Conservation (phyloP, 2,888 invertebrate genomes). For the Cartodere bifasciata region DNA sequence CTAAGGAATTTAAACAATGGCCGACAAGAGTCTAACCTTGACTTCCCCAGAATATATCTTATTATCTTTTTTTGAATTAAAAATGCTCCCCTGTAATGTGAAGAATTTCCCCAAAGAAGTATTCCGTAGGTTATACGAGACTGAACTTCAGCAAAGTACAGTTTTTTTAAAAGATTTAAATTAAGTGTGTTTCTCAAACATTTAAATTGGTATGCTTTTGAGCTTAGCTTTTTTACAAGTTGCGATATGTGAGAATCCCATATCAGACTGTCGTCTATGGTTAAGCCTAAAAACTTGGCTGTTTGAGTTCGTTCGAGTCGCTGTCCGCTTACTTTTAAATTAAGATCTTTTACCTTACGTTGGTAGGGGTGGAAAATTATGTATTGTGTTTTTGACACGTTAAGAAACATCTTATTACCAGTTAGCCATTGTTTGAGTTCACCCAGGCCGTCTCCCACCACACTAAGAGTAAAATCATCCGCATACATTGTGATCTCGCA, state of each 20-base stretch:
- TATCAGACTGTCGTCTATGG: neutral
- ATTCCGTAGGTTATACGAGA: neutral
- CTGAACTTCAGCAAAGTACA: neutral
- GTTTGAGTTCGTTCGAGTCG: neutral
- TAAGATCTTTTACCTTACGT: neutral
- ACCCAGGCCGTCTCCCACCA: no score
- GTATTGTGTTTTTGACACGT: neutral
- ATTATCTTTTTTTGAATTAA: neutral
- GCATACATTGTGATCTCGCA: neutral
- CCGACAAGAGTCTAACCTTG: neutral
- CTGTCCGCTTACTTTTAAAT: neutral
- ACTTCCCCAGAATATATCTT: neutral
- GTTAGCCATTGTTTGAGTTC: neutral
- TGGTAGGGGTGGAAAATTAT: neutral
- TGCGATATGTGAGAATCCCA: neutral
- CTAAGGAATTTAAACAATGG: neutral
- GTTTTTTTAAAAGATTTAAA: neutral
- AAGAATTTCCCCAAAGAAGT: neutral
- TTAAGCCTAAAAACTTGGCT: neutral
- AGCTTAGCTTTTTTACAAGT: neutral
- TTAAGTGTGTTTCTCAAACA: neutral
- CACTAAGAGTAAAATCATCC: neutral
- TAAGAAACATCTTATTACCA: neutral
- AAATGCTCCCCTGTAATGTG: neutral
- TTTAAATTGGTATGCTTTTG: neutral